phyloP scores from a whole-genome alignment of 2,888 invertebrate genomes.

The Fragum whitleyi region DNA sequence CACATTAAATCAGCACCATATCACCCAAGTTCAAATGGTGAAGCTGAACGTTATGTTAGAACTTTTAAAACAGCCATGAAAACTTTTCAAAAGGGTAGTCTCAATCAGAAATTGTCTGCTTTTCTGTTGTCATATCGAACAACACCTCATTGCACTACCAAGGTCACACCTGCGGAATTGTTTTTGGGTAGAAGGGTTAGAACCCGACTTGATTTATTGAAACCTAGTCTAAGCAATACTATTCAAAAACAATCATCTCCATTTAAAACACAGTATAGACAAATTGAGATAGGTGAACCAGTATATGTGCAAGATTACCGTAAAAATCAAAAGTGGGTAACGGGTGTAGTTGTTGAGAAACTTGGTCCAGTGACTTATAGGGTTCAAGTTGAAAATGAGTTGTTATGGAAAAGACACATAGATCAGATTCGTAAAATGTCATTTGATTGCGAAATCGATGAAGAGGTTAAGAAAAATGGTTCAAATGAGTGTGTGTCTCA shows the following conservation, averaged over 20 bases:
- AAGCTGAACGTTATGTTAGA: background rate
- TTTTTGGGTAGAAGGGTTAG: background rate
- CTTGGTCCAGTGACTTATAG: background rate
- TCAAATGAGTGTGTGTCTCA: background rate
- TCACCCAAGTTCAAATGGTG: conserved; percentile 7
- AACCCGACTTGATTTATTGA: background rate
- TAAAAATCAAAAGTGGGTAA: conserved; percentile 9
- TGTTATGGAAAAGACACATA: background rate
- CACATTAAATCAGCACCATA: background rate
- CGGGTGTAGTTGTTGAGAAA: background rate
- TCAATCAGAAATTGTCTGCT: background rate
- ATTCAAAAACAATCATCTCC: background rate
- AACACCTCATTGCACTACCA: background rate
- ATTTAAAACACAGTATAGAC: background rate
- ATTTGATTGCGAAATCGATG: background rate
- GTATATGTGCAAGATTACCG: background rate
- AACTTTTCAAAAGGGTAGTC: background rate
- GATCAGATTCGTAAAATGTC: background rate
- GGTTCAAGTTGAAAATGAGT: background rate
- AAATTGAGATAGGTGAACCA: background rate
- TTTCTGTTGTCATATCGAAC: background rate
- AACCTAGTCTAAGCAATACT: no score
- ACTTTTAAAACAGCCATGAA: conserved; percentile 21
- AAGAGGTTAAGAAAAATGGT: background rate
- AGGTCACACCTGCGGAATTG: background rate